Percentiles rank a stretch among this genome's conserved stretches.
phyloP scores from a whole-genome alignment of 2,888 invertebrate genomes.

The Harpalus rufipes region DNA sequence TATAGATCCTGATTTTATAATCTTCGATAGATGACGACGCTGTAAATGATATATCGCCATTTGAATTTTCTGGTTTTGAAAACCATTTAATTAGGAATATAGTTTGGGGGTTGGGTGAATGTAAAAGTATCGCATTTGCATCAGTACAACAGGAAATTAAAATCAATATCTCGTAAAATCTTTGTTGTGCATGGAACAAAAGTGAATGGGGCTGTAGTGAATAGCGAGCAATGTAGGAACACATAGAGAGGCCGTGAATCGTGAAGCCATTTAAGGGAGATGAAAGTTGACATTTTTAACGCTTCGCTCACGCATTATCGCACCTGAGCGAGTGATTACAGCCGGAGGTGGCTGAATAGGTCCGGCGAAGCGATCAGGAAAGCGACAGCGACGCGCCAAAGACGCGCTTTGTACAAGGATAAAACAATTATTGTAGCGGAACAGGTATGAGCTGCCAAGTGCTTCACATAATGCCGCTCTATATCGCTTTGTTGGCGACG shows the following conservation, averaged over 20 bases:
- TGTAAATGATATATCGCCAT: too few species aligned
- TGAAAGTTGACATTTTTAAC: slow-evolving; percentile 68
- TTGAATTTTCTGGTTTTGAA: neutral
- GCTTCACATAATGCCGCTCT: slow-evolving; percentile 63
- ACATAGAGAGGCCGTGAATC: slow-evolving; percentile 34
- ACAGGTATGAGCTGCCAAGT: slow-evolving; percentile 70
- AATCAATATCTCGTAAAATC: slow-evolving; percentile 56
- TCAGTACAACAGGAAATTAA: slow-evolving; percentile 35
- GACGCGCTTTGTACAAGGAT: slow-evolving; percentile 75
- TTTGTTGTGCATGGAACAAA: slow-evolving; percentile 34
- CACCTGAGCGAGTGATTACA: slow-evolving; percentile 68
- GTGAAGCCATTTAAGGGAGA: slow-evolving; percentile 65
- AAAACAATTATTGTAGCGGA: slow-evolving; percentile 77
- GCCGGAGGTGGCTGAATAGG: slow-evolving; percentile 60
- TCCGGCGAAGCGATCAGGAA: slow-evolving; percentile 62
- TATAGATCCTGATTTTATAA: too few species aligned
- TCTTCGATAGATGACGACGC: too few species aligned
- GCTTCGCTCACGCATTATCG: slow-evolving; percentile 67
- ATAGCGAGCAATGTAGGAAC: slow-evolving; percentile 34
- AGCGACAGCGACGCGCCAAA: slow-evolving; percentile 69
- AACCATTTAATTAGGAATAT: neutral
- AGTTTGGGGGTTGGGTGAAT: neutral
- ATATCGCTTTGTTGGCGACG: slow-evolving; percentile 60
- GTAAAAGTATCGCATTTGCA: slow-evolving; percentile 36
- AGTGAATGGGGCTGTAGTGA: slow-evolving; percentile 7